phyloP scores from a whole-genome alignment of 2,888 invertebrate genomes.

The Tetranychus piercei region DNA sequence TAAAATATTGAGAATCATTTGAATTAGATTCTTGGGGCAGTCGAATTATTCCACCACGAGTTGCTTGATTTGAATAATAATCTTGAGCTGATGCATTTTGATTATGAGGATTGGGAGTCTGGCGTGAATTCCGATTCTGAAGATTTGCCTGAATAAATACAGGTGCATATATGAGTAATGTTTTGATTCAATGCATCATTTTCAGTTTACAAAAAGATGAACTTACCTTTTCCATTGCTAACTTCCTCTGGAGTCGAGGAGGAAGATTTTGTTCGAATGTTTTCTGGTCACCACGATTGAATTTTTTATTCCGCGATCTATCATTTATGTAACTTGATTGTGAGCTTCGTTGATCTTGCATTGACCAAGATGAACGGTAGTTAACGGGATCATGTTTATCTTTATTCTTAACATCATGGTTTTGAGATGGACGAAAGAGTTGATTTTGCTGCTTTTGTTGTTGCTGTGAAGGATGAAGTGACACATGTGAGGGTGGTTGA shows the following conservation, averaged over 20 bases:
- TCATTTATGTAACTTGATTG: neutral
- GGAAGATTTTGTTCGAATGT: neutral
- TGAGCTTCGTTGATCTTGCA: no score
- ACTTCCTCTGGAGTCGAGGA: constrained; percentile 1
- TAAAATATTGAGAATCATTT: no score
- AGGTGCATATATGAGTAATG: no score
- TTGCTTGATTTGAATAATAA: neutral
- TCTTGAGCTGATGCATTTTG: neutral
- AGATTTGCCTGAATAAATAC: neutral
- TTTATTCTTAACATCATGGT: neutral
- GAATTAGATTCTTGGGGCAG: neutral
- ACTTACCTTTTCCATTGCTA: neutral
- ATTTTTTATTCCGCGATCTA: neutral
- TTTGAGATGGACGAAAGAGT: neutral
- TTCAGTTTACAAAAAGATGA: neutral
- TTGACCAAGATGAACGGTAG: no score
- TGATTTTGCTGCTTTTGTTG: no score
- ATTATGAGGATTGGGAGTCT: neutral
- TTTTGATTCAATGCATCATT: neutral
- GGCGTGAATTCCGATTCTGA: neutral
- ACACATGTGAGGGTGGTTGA: no score
- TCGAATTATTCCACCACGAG: neutral
- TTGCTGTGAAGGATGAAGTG: no score
- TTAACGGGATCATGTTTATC: neutral
- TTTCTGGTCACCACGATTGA: neutral